Conservation (phyloP, 2,797 vertebrate species). For the Squalus acanthias region DNA sequence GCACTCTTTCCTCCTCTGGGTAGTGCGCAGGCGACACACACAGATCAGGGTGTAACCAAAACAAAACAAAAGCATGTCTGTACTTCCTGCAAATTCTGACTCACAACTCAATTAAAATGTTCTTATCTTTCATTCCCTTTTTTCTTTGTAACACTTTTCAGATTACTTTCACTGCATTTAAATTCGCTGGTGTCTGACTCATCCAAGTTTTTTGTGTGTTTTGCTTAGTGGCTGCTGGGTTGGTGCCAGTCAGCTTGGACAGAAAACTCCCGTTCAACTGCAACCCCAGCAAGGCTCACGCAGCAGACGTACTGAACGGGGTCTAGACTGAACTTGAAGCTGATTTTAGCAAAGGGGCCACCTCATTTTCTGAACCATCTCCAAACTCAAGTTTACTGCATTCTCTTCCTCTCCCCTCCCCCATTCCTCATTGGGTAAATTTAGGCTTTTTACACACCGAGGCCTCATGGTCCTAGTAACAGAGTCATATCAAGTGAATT, state of each 20-base stretch:
- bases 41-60: background rate
- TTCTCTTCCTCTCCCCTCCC: background rate
- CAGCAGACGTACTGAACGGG: background rate
- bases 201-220: background rate
- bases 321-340: background rate
- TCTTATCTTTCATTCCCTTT: background rate
- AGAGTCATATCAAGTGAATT: background rate
- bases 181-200: background rate
- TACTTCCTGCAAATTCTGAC: background rate
- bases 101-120: background rate
- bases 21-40: background rate
- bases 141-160: background rate
- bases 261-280: too few species aligned
- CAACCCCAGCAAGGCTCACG: background rate
- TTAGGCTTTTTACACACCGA: background rate
- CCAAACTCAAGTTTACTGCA: background rate
- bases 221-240: too few species aligned
- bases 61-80: background rate
- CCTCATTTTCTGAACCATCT: background rate
- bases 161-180: background rate
- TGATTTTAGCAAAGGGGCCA: background rate
- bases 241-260: too few species aligned
- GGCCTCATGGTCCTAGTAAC: background rate
- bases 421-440: background rate
- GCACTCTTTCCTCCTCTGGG: background rate